Evolutionary conservation across 1,140 invertebrate genomes (phyloP), one percentile per base, ranked within the genome.

Genomic region (Venustaconcha ellipsiformis): DNA sequence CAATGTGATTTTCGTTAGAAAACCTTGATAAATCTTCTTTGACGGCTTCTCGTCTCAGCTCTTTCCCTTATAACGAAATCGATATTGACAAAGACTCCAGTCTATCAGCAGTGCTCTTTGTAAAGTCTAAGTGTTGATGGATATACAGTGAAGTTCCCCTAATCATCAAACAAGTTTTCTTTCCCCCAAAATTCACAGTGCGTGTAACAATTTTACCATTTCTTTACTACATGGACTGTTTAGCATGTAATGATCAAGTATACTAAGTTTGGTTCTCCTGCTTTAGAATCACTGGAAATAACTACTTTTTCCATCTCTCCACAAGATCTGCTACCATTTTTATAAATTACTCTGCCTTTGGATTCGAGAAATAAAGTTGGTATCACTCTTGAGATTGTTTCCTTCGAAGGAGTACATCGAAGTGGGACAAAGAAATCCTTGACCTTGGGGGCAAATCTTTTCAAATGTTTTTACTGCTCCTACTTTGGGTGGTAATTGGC

Each of bases 61-160:
- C 26, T 71, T 67, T 18, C 74, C 74, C 20, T 71, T 76, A 56
- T 67, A 75, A 56, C 69, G 57, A 69, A 60, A 69, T 15, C 64
- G 56, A 58, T 26, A 57, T 64, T 69, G 58, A 14, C 69, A 58
- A 20, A 57, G 37, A 65, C 30, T 69, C 60, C 13, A 70, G 69
- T 20, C 73, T 60, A 69, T 75, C 48, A 26, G 69, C 23, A 13
- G 20, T 66, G 6, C 58, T 64, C 48, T 75, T 58, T 70, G 58
- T 37, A 18, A 75, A 14, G 0, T 17, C n/a, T 30, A 58, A 56
- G n/a, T 48, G 55, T 15, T 56, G 37, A 17, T 20, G 23, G 26
- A 75, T 26, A 20, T 11, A 13, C 57, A 69, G 58, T 18, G 37
- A 48, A 13, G 48, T 30, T 3, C 26, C 30, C n/a, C 69, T 57